Conservation (phyloP, 2,888 invertebrate species). For the Folsomia candida region DNA sequence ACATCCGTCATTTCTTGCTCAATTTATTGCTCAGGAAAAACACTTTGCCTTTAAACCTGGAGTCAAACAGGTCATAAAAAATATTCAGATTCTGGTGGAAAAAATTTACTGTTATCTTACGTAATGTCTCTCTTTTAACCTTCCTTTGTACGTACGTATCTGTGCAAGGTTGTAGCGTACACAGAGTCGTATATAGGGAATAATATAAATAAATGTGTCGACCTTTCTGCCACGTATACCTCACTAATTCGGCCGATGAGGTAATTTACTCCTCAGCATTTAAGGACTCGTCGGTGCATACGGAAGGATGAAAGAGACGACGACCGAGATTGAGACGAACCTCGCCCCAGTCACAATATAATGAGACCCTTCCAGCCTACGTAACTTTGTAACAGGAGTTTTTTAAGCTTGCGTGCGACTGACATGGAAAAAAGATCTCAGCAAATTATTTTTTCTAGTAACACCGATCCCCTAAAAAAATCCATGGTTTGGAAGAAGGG, state of each 20-base stretch:
- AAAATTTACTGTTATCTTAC: background rate
- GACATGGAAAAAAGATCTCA: background rate
- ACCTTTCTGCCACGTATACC: background rate
- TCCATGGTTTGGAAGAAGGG: no score
- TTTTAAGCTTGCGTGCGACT: no score
- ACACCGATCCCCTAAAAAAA: no score
- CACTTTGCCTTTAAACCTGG: background rate
- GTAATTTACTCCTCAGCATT: background rate
- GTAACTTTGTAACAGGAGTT: background rate
- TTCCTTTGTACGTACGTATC: slow-evolving; percentile 5
- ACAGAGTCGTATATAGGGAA: no score
- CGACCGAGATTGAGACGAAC: slow-evolving; percentile 10
- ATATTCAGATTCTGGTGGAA: background rate
- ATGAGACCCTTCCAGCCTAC: no score
- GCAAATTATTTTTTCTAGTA: no score
- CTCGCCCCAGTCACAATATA: background rate
- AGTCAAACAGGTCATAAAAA: background rate
- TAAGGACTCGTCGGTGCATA: background rate
- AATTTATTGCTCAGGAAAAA: background rate
- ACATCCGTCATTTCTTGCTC: background rate
- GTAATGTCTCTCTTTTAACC: slow-evolving; percentile 3
- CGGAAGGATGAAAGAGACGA: slow-evolving; percentile 18
- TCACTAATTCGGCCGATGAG: background rate
- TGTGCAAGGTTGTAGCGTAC: no score
- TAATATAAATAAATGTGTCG: background rate